phyloP scores from a whole-genome alignment of 2,888 invertebrate genomes.

The Yponomeuta cagnagella region DNA sequence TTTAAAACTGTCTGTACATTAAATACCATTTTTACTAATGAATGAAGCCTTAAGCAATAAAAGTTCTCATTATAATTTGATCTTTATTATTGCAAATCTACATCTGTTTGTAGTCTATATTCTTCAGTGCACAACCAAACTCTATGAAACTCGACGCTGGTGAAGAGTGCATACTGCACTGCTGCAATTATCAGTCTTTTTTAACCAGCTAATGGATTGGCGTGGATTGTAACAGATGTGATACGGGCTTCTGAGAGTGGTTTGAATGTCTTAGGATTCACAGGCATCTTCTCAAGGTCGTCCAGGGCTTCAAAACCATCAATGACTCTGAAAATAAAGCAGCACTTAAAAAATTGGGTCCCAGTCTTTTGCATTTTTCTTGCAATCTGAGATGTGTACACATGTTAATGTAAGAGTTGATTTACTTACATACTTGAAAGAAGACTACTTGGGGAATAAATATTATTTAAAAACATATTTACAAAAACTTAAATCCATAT shows the following conservation, averaged over 20 bases:
- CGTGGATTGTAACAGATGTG: conserved; percentile 95
- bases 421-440: no score
- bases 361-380: neutral
- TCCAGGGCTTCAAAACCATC: conserved; percentile 98
- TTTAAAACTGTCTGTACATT: neutral
- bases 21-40: neutral
- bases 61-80: neutral
- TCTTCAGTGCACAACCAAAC: no score
- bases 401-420: no score
- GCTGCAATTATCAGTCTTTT: no score
- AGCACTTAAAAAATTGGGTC: neutral
- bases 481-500: no score
- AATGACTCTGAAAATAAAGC: conserved; percentile 84
- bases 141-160: no score
- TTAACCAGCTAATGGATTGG: conserved; percentile 92
- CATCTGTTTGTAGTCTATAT: no score
- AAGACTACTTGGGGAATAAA: neutral
- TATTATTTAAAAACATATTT: no score
- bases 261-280: conserved; percentile 94
- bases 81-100: neutral
- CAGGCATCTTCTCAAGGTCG: conserved; percentile 95
- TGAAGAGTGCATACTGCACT: no score
- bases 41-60: neutral
- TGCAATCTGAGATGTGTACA: no score
- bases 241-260: conserved; percentile 92